Evolutionary conservation across 2,797 vertebrate genomes (phyloP).

Genomic region (Hylomyscus alleni): DNA sequence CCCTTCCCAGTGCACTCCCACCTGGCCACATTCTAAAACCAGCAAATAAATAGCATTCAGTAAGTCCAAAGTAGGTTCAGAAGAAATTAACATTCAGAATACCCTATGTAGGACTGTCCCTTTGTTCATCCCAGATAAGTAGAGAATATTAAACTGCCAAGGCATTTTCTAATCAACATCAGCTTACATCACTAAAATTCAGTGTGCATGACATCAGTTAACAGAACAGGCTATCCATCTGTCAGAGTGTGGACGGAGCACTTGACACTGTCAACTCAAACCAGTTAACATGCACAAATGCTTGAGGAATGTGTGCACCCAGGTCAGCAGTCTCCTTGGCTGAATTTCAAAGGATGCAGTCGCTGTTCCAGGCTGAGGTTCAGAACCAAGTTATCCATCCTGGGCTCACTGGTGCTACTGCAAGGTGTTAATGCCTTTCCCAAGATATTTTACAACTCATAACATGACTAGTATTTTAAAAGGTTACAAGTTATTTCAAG

Average conservation of each 20-base stretch:
- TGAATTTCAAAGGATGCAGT: conserved; percentile 17
- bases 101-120: background rate
- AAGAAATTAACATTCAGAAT: background rate
- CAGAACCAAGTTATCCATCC: background rate
- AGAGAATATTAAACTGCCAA: background rate
- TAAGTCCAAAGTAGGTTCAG: background rate
- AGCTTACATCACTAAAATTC: background rate
- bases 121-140: background rate
- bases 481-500: background rate
- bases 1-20: background rate
- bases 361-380: background rate
- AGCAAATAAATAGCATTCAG: background rate
- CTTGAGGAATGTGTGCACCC: background rate
- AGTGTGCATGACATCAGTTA: background rate
- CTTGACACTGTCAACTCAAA: background rate
- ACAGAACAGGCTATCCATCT: background rate
- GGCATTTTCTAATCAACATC: background rate
- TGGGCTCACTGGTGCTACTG: background rate
- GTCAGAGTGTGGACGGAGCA: background rate
- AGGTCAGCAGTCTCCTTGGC: background rate
- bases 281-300: background rate
- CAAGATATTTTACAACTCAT: background rate
- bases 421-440: background rate
- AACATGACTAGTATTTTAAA: background rate
- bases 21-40: background rate